Conservation (phyloP, 2,113 vertebrate species). For the Trichechus manatus region DNA sequence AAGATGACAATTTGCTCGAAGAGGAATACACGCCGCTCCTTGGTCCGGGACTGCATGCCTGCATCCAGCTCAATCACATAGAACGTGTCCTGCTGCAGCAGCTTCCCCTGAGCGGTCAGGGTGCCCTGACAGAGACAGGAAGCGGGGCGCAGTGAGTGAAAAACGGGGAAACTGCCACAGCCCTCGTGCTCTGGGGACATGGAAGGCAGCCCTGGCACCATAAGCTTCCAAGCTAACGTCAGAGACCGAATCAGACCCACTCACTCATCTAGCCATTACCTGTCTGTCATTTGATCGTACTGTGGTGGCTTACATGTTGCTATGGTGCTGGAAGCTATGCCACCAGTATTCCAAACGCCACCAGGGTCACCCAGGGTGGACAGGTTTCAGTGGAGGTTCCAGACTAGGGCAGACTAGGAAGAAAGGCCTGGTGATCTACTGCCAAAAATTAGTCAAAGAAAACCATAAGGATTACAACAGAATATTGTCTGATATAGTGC, state of each 20-base stretch:
- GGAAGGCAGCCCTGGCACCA: neutral
- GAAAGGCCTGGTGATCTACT: neutral
- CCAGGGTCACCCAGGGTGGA: neutral
- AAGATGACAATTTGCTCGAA: constrained; percentile 99
- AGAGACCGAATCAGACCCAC: neutral
- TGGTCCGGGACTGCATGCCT: constrained; percentile 95
- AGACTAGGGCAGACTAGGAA: neutral
- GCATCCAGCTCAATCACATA: constrained; percentile 96
- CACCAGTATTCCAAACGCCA: neutral
- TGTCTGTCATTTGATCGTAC: neutral
- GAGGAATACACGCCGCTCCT: constrained; percentile 97
- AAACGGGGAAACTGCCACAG: neutral
- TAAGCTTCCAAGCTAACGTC: neutral
- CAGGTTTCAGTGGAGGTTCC: neutral
- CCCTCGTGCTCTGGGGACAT: neutral
- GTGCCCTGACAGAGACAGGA: constrained; percentile 90
- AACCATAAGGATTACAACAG: neutral
- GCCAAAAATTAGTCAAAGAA: neutral
- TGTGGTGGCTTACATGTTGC: neutral
- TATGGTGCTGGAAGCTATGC: neutral
- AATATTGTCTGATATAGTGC: neutral
- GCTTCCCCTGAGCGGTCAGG: constrained; percentile 96
- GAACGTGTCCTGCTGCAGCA: constrained; percentile 99
- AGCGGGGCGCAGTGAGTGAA: neutral
- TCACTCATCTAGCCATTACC: neutral